A percentile compares a stretch with the other conserved stretches of the same genome.
Conservation (phyloP, 2,113 vertebrate species). For the Archocentrus centrarchus region DNA sequence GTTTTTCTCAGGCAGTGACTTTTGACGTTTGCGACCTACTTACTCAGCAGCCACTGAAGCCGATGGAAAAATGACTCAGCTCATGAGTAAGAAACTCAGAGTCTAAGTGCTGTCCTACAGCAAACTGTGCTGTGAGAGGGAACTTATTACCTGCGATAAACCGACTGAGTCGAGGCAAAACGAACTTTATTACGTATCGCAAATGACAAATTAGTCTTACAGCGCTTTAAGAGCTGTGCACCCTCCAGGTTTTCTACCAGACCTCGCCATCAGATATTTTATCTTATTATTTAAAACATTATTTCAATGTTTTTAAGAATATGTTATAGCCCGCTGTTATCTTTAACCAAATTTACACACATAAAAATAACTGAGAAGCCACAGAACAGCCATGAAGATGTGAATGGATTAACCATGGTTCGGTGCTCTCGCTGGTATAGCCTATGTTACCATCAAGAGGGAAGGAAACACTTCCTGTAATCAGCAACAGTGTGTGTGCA, state of each 20-base stretch:
- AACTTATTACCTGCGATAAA: background rate
- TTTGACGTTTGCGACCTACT: background rate
- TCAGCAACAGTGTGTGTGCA: background rate
- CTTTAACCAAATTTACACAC: fast-evolving
- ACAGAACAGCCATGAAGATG: background rate
- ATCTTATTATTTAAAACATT: background rate
- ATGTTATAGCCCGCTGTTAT: background rate
- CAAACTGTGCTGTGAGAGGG: background rate
- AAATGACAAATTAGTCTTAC: fast-evolving
- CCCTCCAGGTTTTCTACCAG: background rate
- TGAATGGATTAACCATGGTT: background rate
- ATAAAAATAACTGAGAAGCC: fast-evolving
- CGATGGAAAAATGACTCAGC: constrained; percentile 15
- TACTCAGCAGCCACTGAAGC: background rate
- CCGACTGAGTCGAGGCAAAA: background rate
- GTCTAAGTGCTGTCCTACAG: background rate
- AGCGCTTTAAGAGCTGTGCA: background rate
- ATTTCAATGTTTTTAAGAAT: too few species aligned
- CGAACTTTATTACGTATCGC: background rate
- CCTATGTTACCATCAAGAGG: background rate
- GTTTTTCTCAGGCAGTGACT: background rate
- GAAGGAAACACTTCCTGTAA: background rate
- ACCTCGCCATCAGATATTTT: background rate
- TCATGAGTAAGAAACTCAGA: background rate
- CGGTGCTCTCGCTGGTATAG: background rate